Evolutionary conservation across 2,888 invertebrate species (phyloP).

Genomic region (Nymphalis urticae): DNA sequence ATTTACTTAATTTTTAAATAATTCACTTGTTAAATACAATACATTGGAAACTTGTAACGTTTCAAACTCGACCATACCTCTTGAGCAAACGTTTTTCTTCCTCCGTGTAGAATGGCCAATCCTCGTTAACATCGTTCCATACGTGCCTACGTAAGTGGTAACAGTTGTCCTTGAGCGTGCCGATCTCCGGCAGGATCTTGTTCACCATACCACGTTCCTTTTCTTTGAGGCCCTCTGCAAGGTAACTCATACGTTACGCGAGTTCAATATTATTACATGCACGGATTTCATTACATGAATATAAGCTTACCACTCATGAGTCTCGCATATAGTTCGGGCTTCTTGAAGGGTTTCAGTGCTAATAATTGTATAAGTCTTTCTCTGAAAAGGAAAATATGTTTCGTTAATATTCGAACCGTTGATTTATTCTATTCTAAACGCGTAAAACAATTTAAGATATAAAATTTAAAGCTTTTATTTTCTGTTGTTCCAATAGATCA

Average conservation of each 20-base stretch:
- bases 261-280: conserved; percentile 37
- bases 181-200: conserved; percentile 90
- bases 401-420: conserved; percentile 28
- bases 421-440: background rate
- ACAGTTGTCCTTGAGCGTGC: conserved; percentile 92
- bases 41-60: too few relatives aligned
- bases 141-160: conserved; percentile 92
- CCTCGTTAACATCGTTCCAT: conserved; percentile 96
- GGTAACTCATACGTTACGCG: conserved; percentile 13
- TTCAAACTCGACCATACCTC: conserved; percentile 75
- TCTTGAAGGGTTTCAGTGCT: conserved; percentile 96
- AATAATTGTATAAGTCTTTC: conserved; percentile 97
- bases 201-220: conserved; percentile 89
- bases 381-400: conserved; percentile 80
- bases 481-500: background rate
- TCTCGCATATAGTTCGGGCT: conserved; percentile 92
- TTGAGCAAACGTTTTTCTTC: conserved; percentile 93
- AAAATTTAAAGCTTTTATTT: background rate
- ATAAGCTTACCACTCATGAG: conserved; percentile 86
- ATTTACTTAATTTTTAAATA: too few relatives aligned
- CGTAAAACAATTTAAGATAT: background rate
- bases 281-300: conserved; percentile 3
- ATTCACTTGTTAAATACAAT: too few relatives aligned
- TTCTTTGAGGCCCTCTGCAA: conserved; percentile 92
- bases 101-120: conserved; percentile 96